Percentiles rank a stretch among this genome's conserved stretches.
phyloP scores from a whole-genome alignment of 2,113 vertebrate species.

The Hyaena hyaena region DNA sequence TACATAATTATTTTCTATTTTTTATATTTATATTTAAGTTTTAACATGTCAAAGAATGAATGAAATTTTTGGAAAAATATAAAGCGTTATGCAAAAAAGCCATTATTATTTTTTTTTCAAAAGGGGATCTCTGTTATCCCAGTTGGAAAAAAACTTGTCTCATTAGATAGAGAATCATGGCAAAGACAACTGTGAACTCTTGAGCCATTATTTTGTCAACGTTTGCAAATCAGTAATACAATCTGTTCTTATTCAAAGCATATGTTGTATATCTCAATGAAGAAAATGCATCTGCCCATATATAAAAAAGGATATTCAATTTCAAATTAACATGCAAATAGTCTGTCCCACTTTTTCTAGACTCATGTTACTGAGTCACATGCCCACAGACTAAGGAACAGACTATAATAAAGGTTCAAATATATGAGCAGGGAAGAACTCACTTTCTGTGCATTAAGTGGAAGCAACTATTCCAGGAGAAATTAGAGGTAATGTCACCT shows the following conservation, averaged over 20 bases:
- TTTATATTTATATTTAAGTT: slow-evolving; percentile 30
- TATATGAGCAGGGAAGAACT: neutral
- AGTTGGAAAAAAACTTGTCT: slow-evolving; percentile 4
- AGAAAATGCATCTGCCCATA: slow-evolving; percentile 30
- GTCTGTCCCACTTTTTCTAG: slow-evolving; percentile 37
- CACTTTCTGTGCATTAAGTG: neutral
- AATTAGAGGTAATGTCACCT: neutral
- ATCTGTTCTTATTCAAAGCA: slow-evolving; percentile 45
- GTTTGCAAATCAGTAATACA: slow-evolving; percentile 34
- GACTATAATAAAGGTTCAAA: neutral
- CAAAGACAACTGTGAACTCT: slow-evolving; percentile 34
- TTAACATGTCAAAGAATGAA: neutral
- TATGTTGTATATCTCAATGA: slow-evolving; percentile 14
- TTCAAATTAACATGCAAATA: slow-evolving; percentile 54
- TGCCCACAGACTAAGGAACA: neutral
- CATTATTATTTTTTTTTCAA: neutral
- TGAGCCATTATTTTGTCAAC: slow-evolving; percentile 44
- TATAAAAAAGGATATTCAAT: slow-evolving; percentile 24
- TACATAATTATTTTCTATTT: neutral
- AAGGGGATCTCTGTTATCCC: neutral
- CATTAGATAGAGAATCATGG: neutral
- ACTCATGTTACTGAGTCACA: slow-evolving; percentile 24
- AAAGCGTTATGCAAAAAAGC: neutral
- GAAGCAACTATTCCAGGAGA: neutral
- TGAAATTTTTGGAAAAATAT: slow-evolving; percentile 12